A percentile compares a stretch with the other conserved stretches of the same genome.
phyloP scores from a whole-genome alignment of 2,797 vertebrate species.

The Aphelocoma californica region DNA sequence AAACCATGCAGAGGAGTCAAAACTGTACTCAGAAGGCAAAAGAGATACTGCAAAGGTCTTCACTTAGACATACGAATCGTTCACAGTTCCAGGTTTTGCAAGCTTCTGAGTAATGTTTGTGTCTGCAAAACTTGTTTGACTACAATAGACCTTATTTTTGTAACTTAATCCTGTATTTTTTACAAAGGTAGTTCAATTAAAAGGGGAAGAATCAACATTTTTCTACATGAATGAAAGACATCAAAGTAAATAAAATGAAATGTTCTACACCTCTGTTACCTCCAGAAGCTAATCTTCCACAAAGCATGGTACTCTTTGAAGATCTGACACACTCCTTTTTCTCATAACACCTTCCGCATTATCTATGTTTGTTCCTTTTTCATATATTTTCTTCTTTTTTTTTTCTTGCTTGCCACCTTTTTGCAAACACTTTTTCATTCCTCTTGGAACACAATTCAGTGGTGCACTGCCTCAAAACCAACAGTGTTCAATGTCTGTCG shows the following conservation, averaged over 20 bases:
- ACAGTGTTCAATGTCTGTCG: not conserved
- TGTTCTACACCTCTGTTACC: not conserved
- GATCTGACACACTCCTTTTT: not conserved
- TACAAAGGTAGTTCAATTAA: not conserved
- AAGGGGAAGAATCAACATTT: not conserved
- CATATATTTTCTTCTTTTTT: not conserved
- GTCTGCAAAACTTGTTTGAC: conserved; percentile 35
- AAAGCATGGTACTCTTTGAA: not conserved
- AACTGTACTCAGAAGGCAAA: not conserved
- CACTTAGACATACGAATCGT: not conserved
- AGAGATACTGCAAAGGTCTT: not conserved
- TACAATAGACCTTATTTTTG: not conserved
- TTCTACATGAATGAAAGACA: conserved; percentile 4
- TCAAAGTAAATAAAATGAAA: conserved; percentile 9
- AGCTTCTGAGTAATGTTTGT: not conserved
- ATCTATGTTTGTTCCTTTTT: not conserved
- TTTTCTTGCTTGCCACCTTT: not conserved
- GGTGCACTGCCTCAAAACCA: not conserved
- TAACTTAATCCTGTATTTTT: conserved; percentile 11
- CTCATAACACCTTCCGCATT: not conserved
- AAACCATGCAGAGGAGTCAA: not conserved
- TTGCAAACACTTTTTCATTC: not conserved
- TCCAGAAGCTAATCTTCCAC: not conserved
- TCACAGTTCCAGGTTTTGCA: conserved; percentile 6
- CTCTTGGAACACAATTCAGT: not conserved